Conservation (phyloP, 2,113 vertebrate genomes). For the Cryptotis parvus region DNA sequence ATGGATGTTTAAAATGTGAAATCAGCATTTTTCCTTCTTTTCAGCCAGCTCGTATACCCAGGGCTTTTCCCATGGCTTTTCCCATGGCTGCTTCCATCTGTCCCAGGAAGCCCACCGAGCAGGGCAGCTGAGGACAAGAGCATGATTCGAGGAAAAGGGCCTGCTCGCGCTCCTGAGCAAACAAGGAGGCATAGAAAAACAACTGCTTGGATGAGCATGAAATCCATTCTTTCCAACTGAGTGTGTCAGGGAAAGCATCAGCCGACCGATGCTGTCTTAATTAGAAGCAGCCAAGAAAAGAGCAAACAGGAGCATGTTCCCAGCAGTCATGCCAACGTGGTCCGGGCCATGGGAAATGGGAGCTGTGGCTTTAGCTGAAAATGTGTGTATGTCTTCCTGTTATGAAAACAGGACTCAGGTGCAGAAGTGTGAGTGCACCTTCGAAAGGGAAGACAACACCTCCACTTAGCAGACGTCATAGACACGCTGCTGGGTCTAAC, state of each 20-base stretch:
- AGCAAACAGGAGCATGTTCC: fast-evolving
- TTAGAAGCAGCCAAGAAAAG: background rate
- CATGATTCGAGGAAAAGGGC: too few relatives aligned
- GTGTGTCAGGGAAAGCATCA: background rate
- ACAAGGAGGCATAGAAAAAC: background rate
- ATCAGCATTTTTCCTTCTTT: background rate
- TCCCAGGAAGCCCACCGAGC: background rate
- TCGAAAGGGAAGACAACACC: background rate
- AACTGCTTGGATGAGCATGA: background rate
- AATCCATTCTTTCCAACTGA: background rate
- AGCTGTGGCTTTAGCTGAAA: background rate
- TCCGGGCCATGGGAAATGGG: background rate
- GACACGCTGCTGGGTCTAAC: background rate
- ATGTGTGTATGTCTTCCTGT: background rate
- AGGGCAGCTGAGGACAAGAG: background rate
- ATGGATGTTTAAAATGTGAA: background rate
- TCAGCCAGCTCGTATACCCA: background rate
- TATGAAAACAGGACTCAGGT: slow-evolving; percentile 71
- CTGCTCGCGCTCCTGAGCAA: background rate
- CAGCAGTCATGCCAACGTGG: background rate
- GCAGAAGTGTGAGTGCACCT: background rate
- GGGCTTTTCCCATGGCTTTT: background rate
- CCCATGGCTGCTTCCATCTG: background rate
- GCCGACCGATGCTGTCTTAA: background rate
- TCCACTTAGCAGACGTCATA: background rate